Percentiles rank a stretch among this genome's conserved stretches.
These are phyloP conservation scores for Fregata magnificens DNA, from an alignment of 2,113 vertebrate genomes.

Conservation along the genomic window DNA sequence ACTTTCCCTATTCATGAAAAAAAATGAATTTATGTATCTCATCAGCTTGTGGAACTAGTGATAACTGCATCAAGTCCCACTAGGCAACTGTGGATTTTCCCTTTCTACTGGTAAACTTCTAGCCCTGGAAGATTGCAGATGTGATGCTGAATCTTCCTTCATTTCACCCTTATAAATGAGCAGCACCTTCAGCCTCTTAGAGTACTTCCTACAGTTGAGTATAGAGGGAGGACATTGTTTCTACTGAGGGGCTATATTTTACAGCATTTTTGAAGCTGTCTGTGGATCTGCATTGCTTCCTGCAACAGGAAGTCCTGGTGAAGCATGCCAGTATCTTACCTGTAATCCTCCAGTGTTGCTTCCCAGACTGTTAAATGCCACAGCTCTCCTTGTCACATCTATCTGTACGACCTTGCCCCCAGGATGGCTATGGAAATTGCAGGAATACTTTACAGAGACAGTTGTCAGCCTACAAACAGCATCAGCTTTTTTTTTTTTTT, in stretches of 20 bases:
- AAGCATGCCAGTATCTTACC: neutral
- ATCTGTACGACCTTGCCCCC: neutral
- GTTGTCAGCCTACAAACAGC: neutral
- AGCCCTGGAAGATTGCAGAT: neutral
- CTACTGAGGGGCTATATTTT: neutral
- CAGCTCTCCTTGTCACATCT: neutral
- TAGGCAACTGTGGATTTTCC: neutral
- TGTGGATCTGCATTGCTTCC: neutral
- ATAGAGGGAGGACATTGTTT: neutral
- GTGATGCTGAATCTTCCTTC: neutral
- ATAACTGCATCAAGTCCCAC: neutral
- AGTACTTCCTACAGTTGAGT: neutral
- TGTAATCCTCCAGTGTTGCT: neutral
- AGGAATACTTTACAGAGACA: neutral
- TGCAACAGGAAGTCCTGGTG: neutral
- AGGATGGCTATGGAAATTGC: neutral
- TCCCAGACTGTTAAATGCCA: neutral
- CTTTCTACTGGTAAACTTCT: neutral
- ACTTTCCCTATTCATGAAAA: neutral
- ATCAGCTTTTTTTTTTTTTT: neutral
- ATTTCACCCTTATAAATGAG: neutral
- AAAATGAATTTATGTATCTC: neutral
- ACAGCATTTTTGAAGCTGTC: neutral
- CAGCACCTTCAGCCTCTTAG: neutral
- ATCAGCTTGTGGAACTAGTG: neutral